phyloP scores from a whole-genome alignment of 1,140 invertebrate genomes.

The Procambarus virginalis region DNA sequence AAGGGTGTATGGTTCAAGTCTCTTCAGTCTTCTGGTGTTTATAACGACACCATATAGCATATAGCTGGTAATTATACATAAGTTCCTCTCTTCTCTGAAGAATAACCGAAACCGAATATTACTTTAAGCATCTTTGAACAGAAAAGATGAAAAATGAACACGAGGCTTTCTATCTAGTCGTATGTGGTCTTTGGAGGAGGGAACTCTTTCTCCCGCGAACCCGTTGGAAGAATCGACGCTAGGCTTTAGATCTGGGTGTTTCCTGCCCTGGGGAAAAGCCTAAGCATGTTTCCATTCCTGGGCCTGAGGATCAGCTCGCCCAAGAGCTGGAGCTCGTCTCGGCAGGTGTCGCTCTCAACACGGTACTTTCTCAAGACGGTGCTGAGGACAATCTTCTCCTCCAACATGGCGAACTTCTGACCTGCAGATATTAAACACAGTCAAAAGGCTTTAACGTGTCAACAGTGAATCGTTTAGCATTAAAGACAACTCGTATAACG shows the following conservation, averaged over 20 bases:
- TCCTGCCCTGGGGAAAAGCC: not conserved
- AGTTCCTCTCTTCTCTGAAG: not conserved
- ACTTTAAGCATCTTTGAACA: too few relatives aligned
- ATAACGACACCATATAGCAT: not conserved
- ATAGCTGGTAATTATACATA: too few relatives aligned
- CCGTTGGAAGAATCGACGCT: too few relatives aligned
- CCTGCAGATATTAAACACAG: not conserved
- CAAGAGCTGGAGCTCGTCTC: conserved; percentile 20
- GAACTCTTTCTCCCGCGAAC: too few relatives aligned
- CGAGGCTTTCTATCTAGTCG: too few relatives aligned
- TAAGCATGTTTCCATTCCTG: conserved; percentile 13
- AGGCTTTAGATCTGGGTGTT: too few relatives aligned
- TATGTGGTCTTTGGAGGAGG: too few relatives aligned
- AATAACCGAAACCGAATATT: not conserved
- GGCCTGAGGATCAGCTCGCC: conserved; percentile 22
- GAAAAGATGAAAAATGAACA: too few relatives aligned
- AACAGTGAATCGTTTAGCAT: too few relatives aligned
- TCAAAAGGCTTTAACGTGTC: not conserved
- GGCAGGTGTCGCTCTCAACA: conserved; percentile 9
- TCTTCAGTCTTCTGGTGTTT: not conserved
- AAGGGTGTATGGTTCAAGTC: too few relatives aligned
- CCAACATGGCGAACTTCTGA: conserved; percentile 42
- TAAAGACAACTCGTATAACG: too few relatives aligned
- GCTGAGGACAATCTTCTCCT: conserved; percentile 41
- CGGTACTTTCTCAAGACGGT: conserved; percentile 16